Evolutionary conservation across 2,888 invertebrate genomes (phyloP), one percentile per base, ranked within the genome.

Genomic region (Cheilosia variabilis): DNA sequence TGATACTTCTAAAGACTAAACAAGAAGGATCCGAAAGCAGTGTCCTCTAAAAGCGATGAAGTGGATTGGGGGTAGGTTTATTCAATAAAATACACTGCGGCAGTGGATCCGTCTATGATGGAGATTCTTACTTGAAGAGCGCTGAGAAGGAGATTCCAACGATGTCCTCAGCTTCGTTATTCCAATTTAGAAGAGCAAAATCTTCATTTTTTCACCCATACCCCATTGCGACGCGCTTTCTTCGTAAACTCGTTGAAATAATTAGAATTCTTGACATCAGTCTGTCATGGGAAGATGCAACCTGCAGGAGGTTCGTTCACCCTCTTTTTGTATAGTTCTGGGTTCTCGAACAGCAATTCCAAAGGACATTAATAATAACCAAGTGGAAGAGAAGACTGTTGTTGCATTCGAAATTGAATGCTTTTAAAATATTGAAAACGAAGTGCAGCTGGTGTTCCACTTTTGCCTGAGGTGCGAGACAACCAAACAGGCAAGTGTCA

Each of bases 401-500:
- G 75, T 79, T 84, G 84, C 79, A 84, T 84, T 75, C 65, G 60
- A 79, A 84, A 84, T 84, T 84, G 71, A 79, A 76, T 75, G 75
- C 75, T 79, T 71, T 79, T 79, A 75, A 79, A 84, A 69, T 84
- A 79, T 84, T 79, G 79, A 79, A 84, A 78, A 68, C 60, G 73
- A 75, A 62, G 45, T 71, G 66, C 71, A 84, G 63, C 79, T 84
- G 78, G 50, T 34, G 68, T 68, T 68, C 37, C 34, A 53, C 7
- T 45, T 24, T 19, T 55, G 31, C 27, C 47, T 13, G n/a, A 45
- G 27, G 34, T 45, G 19, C 34, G 31, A 45, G 5, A 24, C 43
- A 62, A 37, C 9, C 10, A 4, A 19, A n/a, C 6, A 17, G 15
- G 27, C 43, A 27, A 6, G 50, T 34, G 27, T 66, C 37, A 27